Percentiles rank a stretch among this genome's conserved stretches.
Conservation (phyloP, 2,113 vertebrate species). For the Otis tarda region DNA sequence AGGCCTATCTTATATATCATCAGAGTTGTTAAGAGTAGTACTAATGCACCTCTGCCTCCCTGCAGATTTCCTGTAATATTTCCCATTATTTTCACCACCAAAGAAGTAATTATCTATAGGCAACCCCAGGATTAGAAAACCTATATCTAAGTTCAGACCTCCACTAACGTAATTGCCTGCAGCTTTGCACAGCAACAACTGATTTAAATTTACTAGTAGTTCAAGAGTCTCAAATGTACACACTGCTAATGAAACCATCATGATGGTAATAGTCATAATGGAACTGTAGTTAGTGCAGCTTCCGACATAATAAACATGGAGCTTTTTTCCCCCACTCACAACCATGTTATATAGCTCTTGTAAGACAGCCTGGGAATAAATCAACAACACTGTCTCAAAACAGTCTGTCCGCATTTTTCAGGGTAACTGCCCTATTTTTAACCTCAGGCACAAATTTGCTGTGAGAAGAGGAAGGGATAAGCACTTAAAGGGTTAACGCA, state of each 20-base stretch:
- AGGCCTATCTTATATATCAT: background rate
- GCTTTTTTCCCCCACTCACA: background rate
- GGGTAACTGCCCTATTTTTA: background rate
- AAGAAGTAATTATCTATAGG: background rate
- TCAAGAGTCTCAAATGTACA: background rate
- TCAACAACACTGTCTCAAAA: background rate
- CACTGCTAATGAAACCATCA: background rate
- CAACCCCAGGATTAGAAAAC: background rate
- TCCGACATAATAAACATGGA: background rate
- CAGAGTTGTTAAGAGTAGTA: background rate
- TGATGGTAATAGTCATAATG: background rate
- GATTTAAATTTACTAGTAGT: background rate
- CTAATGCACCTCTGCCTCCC: background rate
- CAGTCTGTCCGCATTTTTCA: background rate
- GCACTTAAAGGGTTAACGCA: background rate
- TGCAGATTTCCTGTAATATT: background rate
- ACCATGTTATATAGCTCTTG: background rate
- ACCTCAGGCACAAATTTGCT: background rate
- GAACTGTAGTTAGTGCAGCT: background rate
- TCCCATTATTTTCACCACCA: background rate
- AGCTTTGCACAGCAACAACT: background rate
- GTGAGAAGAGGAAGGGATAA: background rate
- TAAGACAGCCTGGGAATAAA: background rate
- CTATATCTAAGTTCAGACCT: background rate
- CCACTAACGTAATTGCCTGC: background rate